Percentiles rank a stretch among this genome's conserved stretches.
Conservation (phyloP, 2,888 invertebrate genomes). For the Homarus gammarus region DNA sequence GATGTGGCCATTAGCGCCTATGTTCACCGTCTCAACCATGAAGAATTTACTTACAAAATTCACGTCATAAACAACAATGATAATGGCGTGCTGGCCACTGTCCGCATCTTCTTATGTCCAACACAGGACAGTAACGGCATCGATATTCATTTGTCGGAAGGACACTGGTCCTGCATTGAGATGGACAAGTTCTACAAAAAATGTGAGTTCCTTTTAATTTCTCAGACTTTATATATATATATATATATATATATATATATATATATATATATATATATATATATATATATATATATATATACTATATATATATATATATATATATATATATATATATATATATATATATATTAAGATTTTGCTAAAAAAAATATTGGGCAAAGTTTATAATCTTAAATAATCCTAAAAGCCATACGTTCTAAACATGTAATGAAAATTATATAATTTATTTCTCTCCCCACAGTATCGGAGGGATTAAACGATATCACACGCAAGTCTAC, state of each 20-base stretch:
- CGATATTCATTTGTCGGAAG: conserved; percentile 75
- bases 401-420: no score
- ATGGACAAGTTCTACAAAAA: conserved; percentile 77
- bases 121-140: conserved; percentile 77
- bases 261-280: no score
- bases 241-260: no score
- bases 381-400: not conserved
- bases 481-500: conserved; percentile 85
- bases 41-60: conserved; percentile 83
- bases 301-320: no score
- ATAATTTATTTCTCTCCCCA: conserved; percentile 6
- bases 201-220: conserved; percentile 73
- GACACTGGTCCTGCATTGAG: conserved; percentile 76
- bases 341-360: no score
- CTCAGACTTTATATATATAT: no score
- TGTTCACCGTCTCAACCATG: conserved; percentile 85
- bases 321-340: no score
- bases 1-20: conserved; percentile 81
- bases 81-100: conserved; percentile 72
- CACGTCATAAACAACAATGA: conserved; percentile 77
- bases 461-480: conserved; percentile 84
- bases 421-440: no score
- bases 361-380: no score
- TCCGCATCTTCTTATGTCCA: conserved; percentile 77
- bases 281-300: no score